phyloP scores from a whole-genome alignment of 2,888 invertebrate genomes.

The Rhyacophila evoluta region DNA sequence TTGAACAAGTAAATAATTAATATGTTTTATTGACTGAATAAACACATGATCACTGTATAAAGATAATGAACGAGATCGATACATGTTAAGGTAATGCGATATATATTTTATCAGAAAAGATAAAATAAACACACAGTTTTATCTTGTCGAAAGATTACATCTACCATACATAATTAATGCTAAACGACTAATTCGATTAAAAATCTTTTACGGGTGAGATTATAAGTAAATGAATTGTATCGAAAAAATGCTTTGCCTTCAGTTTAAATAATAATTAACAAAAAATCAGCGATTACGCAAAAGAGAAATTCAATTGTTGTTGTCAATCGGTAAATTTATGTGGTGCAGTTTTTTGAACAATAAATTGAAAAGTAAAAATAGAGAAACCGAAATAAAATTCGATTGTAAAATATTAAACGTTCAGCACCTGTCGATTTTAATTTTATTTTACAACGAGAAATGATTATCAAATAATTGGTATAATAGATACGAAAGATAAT shows the following conservation, averaged over 20 bases:
- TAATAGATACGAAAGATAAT: neutral
- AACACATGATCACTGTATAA: too few species aligned
- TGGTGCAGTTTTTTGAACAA: conserved; percentile 13
- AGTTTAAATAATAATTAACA: neutral
- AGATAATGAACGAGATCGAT: too few species aligned
- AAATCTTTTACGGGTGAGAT: neutral
- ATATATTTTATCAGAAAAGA: too few species aligned
- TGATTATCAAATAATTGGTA: neutral
- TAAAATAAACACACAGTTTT: too few species aligned
- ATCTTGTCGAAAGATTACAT: too few species aligned
- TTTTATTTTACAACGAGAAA: neutral
- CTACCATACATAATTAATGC: too few species aligned
- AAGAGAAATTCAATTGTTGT: neutral
- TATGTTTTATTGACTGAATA: too few species aligned
- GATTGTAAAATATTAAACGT: neutral
- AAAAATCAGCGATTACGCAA: neutral
- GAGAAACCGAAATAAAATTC: neutral
- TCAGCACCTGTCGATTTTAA: neutral
- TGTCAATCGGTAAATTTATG: conserved; percentile 5
- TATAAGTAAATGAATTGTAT: neutral
- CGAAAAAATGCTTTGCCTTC: neutral
- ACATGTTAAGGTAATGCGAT: too few species aligned
- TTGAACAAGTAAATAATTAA: too few species aligned
- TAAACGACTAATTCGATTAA: too few species aligned
- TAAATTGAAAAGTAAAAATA: conserved; percentile 10